Base-by-base conservation (phyloP, 2,113 vertebrate genomes). In the Bothrops jararaca region DNA sequence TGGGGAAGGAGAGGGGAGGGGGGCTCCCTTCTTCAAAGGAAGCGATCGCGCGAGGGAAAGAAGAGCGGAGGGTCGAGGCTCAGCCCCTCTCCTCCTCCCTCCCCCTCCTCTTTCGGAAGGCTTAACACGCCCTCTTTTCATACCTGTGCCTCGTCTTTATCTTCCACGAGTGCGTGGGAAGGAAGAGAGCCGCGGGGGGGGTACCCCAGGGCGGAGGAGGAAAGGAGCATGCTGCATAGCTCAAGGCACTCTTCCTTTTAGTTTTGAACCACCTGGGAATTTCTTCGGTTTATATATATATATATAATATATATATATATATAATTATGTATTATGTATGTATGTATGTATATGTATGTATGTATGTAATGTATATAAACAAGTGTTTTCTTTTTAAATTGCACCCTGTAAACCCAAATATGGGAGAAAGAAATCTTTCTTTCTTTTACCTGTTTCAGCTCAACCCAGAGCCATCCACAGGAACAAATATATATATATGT, bases 221-320 rank as follows among this genome's bases (percentile, higher is more conserved):
- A 42, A 7, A 22, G n/a, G 29, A 52, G 93, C 94, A 93, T 93
- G 80, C 95, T 95, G 90, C 0, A 54, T 39, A 39, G 86, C 45
- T 69, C 57, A 88, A 85, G 52, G 90, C 69, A 42, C 90, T 42
- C 64, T 85, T 85, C 64, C 50, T 0, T 74, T n/a, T 57, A n/a
- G 85, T 34, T 64, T 29, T 58, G 90, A 48, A 48, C 74, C 12
- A 56, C 24, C 26, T 42, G 90, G 12, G 86, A 39, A 24, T 22
- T 42, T 34, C 74, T 2, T 22, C 15, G 15, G 10, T 15, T 74
- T 20, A 20, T 22, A 22, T 48, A 48, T 48, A 48, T 48, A 48
- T 6, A 48, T 6, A 48, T 48, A 48, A 48, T 6, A 48, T 48
- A 48, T 48, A 48, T 6, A 48, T 48, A 45, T 45, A 45, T 4